These are phyloP conservation scores for Brevimyrus niger DNA, from an alignment of 2,113 vertebrate genomes.

Conservation along the genomic window DNA sequence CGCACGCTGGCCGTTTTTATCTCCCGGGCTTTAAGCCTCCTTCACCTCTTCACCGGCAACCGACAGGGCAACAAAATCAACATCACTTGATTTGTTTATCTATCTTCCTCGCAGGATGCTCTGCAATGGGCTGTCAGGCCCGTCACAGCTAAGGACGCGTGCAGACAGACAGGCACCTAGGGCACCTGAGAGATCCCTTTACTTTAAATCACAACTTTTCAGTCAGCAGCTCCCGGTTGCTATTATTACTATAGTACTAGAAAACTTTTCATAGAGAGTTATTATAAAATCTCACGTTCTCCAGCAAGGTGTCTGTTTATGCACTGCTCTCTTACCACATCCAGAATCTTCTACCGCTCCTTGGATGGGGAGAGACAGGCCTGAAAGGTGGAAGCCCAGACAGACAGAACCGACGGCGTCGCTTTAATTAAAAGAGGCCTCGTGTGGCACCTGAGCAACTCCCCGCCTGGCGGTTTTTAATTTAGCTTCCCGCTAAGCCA, in stretches of 20 bases:
- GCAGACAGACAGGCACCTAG: neutral
- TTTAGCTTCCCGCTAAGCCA: neutral
- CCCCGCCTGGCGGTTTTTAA: neutral
- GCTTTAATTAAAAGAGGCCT: conserved; percentile 16
- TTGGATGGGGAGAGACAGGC: neutral
- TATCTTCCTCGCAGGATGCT: neutral
- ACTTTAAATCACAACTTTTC: neutral
- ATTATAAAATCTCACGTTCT: neutral
- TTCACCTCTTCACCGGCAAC: neutral
- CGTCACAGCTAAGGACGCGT: neutral
- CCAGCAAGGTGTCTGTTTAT: neutral
- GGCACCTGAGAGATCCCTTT: neutral
- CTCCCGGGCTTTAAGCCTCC: neutral
- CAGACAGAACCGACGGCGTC: neutral
- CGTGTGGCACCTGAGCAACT: neutral
- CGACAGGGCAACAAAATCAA: conserved; percentile 1
- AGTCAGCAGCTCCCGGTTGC: neutral
- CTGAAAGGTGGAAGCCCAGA: neutral
- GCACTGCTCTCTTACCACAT: neutral
- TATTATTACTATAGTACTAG: neutral
- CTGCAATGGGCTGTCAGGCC: neutral
- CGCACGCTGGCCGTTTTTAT: neutral
- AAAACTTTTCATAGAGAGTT: neutral
- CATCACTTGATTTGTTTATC: conserved; percentile 8
- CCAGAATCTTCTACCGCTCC: neutral